Evolutionary conservation across 2,113 vertebrate genomes (phyloP).

Genomic region (Chloroceryle aenea): DNA sequence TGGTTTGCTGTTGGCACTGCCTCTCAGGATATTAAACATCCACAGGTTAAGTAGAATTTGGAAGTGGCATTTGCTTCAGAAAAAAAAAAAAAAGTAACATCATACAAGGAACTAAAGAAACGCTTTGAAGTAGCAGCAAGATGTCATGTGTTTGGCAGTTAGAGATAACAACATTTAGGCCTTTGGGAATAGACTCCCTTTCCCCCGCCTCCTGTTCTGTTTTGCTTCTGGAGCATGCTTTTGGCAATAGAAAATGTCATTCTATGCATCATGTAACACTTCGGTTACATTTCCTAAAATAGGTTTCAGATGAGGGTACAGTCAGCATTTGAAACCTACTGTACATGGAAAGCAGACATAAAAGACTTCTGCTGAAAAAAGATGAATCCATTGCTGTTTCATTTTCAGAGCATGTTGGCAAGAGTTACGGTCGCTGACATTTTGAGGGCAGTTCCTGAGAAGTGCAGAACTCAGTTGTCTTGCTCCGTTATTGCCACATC

Average conservation of each 20-base stretch:
- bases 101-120: conserved; percentile 16
- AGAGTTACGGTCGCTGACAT: conserved; percentile 9
- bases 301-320: neutral
- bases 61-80: conserved; percentile 34
- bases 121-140: conserved; percentile 48
- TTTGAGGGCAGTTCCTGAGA: conserved; percentile 34
- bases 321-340: conserved; percentile 26
- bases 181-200: neutral
- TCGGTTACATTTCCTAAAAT: conserved; percentile 11
- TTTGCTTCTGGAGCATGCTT: conserved; percentile 55
- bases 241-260: conserved; percentile 55
- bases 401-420: neutral
- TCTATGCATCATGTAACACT: conserved; percentile 17
- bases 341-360: neutral
- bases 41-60: conserved; percentile 43
- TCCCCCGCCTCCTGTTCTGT: neutral
- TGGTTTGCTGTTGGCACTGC: conserved; percentile 27
- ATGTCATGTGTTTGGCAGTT: conserved; percentile 23
- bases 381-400: neutral
- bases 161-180: conserved; percentile 30
- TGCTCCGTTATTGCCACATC: conserved; percentile 56
- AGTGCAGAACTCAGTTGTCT: neutral
- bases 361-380: neutral
- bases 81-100: conserved; percentile 12
- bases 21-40: conserved; percentile 35